Base-by-base conservation (phyloP, 2,797 vertebrate species). In the Gymnothorax javanicus region DNA sequence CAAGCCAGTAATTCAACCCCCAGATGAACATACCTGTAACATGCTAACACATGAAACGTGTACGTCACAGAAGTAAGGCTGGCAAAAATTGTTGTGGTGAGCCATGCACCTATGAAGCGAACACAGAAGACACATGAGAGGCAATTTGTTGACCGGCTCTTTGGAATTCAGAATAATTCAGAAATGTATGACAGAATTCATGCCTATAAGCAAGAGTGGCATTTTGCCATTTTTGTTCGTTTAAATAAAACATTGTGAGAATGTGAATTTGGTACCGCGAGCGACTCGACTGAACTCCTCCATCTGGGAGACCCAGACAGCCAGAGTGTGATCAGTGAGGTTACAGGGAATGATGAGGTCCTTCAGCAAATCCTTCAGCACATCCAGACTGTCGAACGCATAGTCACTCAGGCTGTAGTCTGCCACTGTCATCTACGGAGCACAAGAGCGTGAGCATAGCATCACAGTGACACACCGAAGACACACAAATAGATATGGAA, bases 21-120 rank as follows among this genome's bases (percentile, higher is more conserved):
- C 73, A 83, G 54, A n/a, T 77, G 33, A 82, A 84, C 92, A 90
- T 94, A 98, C 97, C 97, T 97, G 94, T 98, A 98, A 93, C 97
- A 98, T 15, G 90, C 94, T 87, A 98, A 90, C 67, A 98, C 94
- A 77, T 98, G 97, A 91, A 97, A 94, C 0, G 95, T 95, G 86
- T 98, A 98, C 13, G 93, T 95, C 50, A 97, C 93, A n/a, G 96
- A 97, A 0, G 96, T 97, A 62, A 97, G 90, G 62, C 93, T 94
- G 13, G 97, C 93, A 57, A 97, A 94, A 88, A 97, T 89, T 54
- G 95, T 96, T n/a, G 97, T 97, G 69, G 91, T 92, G 23, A 96
- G 75, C 97, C 97, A 98, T 82, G 92, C 94, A 87, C 89, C 97
- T 98, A 90, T 11, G 92, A 92, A 17, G 90, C 67, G 88, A 92